Conservation (phyloP, 2,888 invertebrate species). For the Oscheius onirici region DNA sequence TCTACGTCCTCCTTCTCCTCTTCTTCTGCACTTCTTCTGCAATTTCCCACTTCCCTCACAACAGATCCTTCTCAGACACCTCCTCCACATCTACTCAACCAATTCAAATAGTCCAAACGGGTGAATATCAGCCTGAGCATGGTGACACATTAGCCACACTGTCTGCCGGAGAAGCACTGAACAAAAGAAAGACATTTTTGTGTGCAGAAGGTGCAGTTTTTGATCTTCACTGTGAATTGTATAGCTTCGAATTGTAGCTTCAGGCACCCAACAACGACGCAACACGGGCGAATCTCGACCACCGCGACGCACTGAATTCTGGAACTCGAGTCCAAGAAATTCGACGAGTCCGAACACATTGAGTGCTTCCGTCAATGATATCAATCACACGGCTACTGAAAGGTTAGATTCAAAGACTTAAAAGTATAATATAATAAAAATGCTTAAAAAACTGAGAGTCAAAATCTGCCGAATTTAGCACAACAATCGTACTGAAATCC, state of each 20-base stretch:
- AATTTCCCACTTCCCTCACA: neutral
- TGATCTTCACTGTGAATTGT: too few relatives aligned
- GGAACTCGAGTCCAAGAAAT: conserved; percentile 4
- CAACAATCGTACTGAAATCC: too few relatives aligned
- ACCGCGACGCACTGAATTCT: neutral
- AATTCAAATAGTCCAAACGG: conserved; percentile 4
- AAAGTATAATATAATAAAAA: neutral
- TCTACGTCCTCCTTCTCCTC: neutral
- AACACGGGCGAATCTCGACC: conserved; percentile 3
- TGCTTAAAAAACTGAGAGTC: neutral
- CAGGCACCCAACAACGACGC: neutral
- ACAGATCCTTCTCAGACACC: neutral
- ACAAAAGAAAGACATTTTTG: too few relatives aligned
- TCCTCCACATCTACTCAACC: neutral
- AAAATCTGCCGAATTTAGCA: too few relatives aligned
- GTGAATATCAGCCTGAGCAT: neutral
- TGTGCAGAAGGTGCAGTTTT: too few relatives aligned
- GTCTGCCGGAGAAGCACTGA: too few relatives aligned
- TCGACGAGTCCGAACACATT: neutral
- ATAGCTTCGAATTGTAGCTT: too few relatives aligned
- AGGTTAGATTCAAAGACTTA: neutral
- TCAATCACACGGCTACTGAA: conserved; percentile 3
- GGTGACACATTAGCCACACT: too few relatives aligned
- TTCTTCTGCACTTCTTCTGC: neutral
- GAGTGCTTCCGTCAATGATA: conserved; percentile 14